Evolutionary conservation across 2,113 vertebrate species (phyloP), one percentile per base, ranked within the genome.

Genomic region (Gasterosteus aculeatus): DNA sequence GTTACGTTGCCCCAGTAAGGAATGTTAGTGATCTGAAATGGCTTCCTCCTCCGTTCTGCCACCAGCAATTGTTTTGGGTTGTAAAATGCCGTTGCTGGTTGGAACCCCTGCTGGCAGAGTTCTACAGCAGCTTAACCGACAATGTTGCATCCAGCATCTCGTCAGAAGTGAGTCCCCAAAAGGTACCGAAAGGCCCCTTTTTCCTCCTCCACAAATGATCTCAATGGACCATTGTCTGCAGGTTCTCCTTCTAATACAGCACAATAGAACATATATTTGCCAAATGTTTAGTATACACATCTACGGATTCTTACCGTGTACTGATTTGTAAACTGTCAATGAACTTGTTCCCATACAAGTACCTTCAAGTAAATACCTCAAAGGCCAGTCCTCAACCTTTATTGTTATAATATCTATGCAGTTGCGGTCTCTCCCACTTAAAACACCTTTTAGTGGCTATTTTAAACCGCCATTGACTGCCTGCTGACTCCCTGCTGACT

Each of bases 21-120:
- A 72, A 18, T 53, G 6, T 38, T 16, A 42, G 46, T 2, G 46
- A 56, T 69, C 85, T 9, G 70, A 84, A 78, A 85, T 70, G 67
- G 33, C 69, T 61, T 80, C 67, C 70, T 61, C 54, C 16, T 26
- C 22, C 26, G n/a, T 22, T 53, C 51, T n/a, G 49, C 19, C 49
- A 3, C 49, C 19, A 51, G 19, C 49, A 22, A 15, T 19, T 49
- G 47, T 16, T 49, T 49, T 49, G 7, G 69, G 33, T 7, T 39
- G 31, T 42, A 35, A 46, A 29, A 64, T 38, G 59, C 26, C 46
- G 39, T 62, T 31, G 56, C 10, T 39, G 3, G 56, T 38, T 38
- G n/a, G 39, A 63, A 39, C 15, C 29, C 42, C 26, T 42, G 41
- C 31, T 56, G 58, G 46, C 15, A 7, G 29, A 46, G 11, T 11